Evolutionary conservation across 2,797 vertebrate genomes (phyloP).

Genomic region (Falco peregrinus): DNA sequence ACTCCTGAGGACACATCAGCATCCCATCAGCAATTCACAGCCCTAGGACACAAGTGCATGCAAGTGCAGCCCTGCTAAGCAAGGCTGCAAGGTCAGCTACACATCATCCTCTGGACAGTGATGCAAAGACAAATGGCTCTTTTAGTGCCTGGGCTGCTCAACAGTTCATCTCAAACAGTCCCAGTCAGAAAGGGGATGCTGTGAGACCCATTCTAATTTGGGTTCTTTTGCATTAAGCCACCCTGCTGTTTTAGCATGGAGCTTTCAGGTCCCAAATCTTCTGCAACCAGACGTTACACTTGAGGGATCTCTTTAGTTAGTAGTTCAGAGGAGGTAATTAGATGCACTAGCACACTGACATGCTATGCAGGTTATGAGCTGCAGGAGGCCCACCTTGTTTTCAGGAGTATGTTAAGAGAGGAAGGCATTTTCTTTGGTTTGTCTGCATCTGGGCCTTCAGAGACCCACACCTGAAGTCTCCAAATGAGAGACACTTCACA

Average conservation of each 20-base stretch:
- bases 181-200: accelerated
- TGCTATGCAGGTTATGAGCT: accelerated
- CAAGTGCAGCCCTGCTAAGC: accelerated
- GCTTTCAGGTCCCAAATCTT: neutral
- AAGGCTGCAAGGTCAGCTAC: neutral
- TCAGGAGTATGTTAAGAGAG: accelerated
- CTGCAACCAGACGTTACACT: accelerated
- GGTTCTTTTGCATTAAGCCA: neutral
- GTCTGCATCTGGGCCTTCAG: neutral
- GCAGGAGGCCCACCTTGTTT: neutral
- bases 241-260: accelerated
- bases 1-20: neutral
- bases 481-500: neutral
- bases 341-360: accelerated
- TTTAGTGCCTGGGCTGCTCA: accelerated
- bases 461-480: neutral
- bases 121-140: accelerated
- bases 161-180: no score
- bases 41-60: neutral
- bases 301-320: accelerated
- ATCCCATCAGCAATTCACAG: accelerated
- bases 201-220: accelerated
- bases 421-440: neutral
- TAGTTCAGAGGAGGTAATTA: neutral
- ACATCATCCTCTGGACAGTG: accelerated